phyloP scores from a whole-genome alignment of 1,140 invertebrate genomes.

The Aphaenogaster floridana region DNA sequence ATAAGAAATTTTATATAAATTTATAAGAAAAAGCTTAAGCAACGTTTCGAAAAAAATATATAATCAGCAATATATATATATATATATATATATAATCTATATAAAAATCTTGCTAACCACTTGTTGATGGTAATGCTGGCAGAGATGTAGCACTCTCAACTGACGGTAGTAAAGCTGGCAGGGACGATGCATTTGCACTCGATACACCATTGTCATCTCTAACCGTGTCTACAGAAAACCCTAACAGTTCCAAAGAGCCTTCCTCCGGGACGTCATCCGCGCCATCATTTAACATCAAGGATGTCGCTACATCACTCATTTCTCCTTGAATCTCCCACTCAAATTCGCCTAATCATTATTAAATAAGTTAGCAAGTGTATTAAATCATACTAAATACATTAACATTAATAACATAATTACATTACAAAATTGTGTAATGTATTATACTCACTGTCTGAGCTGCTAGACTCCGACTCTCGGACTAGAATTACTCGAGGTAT shows the following conservation, averaged over 20 bases:
- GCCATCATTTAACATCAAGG: slow-evolving; percentile 83
- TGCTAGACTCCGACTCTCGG: slow-evolving; percentile 88
- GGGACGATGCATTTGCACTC: slow-evolving; percentile 57
- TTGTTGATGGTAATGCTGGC: slow-evolving; percentile 77
- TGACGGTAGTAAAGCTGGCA: slow-evolving; percentile 70
- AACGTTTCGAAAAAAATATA: not conserved
- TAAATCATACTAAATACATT: slow-evolving; percentile 31
- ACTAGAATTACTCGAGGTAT: slow-evolving; percentile 90
- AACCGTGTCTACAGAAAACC: slow-evolving; percentile 74
- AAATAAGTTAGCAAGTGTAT: slow-evolving; percentile 9
- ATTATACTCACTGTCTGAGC: slow-evolving; percentile 87
- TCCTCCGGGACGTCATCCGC: slow-evolving; percentile 69
- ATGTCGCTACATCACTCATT: slow-evolving; percentile 79
- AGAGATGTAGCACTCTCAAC: slow-evolving; percentile 55
- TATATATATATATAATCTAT: not conserved
- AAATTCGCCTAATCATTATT: slow-evolving; percentile 78
- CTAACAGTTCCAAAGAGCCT: slow-evolving; percentile 74
- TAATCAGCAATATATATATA: not conserved
- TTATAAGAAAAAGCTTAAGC: not conserved
- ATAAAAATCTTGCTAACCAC: slow-evolving; percentile 68
- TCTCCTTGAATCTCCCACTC: slow-evolving; percentile 85
- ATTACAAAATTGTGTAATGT: not conserved
- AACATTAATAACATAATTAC: too few species aligned
- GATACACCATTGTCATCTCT: slow-evolving; percentile 65
- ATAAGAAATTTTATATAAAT: not conserved